Evolutionary conservation across 2,113 vertebrate genomes (phyloP).

Genomic region (Gnathonemus echidnorhynchus): DNA sequence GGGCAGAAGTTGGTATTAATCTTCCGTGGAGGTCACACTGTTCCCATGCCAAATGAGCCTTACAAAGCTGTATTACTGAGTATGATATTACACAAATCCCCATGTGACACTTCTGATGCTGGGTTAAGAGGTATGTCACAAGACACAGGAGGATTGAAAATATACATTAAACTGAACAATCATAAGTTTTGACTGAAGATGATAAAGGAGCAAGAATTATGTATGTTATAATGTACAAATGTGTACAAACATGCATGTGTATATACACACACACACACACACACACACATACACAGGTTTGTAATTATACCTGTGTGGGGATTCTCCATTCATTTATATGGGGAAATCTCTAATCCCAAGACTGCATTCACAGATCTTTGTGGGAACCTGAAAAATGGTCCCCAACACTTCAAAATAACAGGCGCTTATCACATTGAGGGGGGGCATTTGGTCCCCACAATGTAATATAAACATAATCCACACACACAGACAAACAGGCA

Average conservation of each 20-base stretch:
- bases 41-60: slow-evolving; percentile 19
- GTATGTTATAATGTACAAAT: neutral
- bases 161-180: neutral
- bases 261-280: no score
- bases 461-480: no score
- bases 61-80: slow-evolving; percentile 11
- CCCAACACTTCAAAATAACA: no score
- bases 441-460: no score
- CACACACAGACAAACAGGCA: neutral
- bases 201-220: neutral
- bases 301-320: no score
- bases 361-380: no score
- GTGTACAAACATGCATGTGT: neutral
- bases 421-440: no score
- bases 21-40: slow-evolving; percentile 26
- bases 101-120: slow-evolving; percentile 10
- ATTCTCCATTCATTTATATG: no score
- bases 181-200: neutral
- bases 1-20: slow-evolving; percentile 22
- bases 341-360: no score
- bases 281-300: neutral
- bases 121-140: neutral
- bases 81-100: slow-evolving; percentile 25
- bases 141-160: neutral
- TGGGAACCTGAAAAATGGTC: no score